Base-by-base conservation (phyloP, 2,113 vertebrate genomes). In the Equus przewalskii region DNA sequence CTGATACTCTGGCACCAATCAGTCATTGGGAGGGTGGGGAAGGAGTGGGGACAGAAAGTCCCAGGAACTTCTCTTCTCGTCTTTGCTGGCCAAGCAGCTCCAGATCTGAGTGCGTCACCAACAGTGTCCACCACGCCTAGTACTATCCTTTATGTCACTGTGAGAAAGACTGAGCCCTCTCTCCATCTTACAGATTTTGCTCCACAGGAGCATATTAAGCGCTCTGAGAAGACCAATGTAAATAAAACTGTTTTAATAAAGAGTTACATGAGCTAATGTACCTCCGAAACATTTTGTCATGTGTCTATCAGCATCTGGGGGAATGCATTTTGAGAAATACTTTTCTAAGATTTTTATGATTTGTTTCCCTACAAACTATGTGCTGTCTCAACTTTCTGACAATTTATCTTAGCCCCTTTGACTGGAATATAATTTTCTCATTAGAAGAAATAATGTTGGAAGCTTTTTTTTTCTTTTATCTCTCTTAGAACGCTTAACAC, bases 101-200 rank as follows among this genome's bases (percentile, higher is more conserved):
- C 36, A 33, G 5, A 30, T 89, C 44, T 46, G 5, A 4, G 13
- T 49, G n/a, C 21, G 21, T 70, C 7, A 44, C 24, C 7, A 36
- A 6, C 1, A 16, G 24, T 6, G 1, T 41, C 26, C 0, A 0
- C 33, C 6, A 22, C 1, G 0, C 13, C 14, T 0, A 2, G 7
- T 60, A 18, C 41, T 56, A 54, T 79, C 26, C 10, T 70, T 46
- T 73, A 8, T 21, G 22, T 19, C 33, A 1, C 21, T 64, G 7
- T n/a, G 33, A 70, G n/a, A 65, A 76, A 67, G 22, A 18, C 14
- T 10, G 36, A 16, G 36, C 80, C 19, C 5, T 11, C n/a, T 21
- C 36, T 21, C 15, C 14, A 1, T 72, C 33, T 54, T 41, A 73
- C 64, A 90, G 49, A 56, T 69, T 56, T 75, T 95, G 21, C 16